phyloP scores from a whole-genome alignment of 2,888 invertebrate species.

The Chymomyza procnemis region DNA sequence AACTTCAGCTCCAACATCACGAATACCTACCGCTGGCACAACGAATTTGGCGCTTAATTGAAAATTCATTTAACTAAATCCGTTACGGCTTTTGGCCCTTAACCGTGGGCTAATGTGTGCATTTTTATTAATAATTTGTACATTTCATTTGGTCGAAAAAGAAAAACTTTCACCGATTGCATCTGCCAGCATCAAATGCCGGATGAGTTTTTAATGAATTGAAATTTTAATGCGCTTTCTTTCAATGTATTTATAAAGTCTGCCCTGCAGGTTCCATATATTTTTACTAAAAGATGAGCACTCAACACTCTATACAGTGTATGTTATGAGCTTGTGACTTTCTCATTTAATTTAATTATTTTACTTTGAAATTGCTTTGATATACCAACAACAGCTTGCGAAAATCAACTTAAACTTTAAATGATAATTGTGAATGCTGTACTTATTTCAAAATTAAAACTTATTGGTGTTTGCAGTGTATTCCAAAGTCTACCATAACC shows the following conservation, averaged over 20 bases:
- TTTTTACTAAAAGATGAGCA: no score
- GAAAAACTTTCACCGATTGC: slow-evolving; percentile 34
- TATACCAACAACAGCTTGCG: no score
- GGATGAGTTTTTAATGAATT: slow-evolving; percentile 50
- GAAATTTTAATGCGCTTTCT: slow-evolving; percentile 58
- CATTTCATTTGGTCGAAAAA: slow-evolving; percentile 56
- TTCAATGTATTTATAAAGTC: neutral
- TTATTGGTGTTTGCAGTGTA: no score
- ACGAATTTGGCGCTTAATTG: slow-evolving; percentile 65
- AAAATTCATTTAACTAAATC: slow-evolving; percentile 66
- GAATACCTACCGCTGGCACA: slow-evolving; percentile 22
- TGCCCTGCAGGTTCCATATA: no score
- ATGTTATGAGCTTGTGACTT: no score
- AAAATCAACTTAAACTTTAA: no score
- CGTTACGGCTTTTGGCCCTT: slow-evolving; percentile 23
- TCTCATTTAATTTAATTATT: no score
- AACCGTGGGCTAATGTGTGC: slow-evolving; percentile 68
- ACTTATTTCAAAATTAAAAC: no score
- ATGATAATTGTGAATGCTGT: no score
- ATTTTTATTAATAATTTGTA: slow-evolving; percentile 70
- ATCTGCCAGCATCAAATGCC: slow-evolving; percentile 11
- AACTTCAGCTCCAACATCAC: slow-evolving; percentile 23
- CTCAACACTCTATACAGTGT: no score
- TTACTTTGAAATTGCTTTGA: no score
- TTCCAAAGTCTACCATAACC: no score